Evolutionary conservation across 2,888 invertebrate genomes (phyloP).

Genomic region (Drosophila testacea): DNA sequence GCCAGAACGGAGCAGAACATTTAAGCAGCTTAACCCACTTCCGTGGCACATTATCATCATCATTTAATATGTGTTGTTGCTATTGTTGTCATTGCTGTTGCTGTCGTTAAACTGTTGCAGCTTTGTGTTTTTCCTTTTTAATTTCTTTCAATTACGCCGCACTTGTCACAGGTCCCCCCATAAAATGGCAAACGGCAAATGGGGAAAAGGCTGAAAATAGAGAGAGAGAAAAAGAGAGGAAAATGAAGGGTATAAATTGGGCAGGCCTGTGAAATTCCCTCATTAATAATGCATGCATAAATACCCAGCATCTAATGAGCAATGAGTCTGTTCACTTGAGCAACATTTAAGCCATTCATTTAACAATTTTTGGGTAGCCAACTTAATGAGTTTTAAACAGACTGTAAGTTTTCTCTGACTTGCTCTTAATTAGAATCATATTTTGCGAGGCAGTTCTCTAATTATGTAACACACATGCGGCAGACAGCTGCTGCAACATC

Average conservation of each 20-base stretch:
- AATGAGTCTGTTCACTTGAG: constrained; percentile 18
- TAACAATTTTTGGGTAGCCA: constrained; percentile 31
- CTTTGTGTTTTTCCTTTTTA: constrained; percentile 57
- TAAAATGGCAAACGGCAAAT: constrained; percentile 2
- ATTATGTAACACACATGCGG: constrained; percentile 54
- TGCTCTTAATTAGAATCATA: constrained; percentile 57
- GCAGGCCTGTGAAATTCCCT: constrained; percentile 55
- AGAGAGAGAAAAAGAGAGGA: neutral
- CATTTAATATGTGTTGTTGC: constrained; percentile 50
- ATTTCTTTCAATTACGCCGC: constrained; percentile 78
- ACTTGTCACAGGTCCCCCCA: constrained; percentile 62
- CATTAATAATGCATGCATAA: constrained; percentile 59
- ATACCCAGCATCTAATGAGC: constrained; percentile 39
- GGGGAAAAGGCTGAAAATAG: neutral
- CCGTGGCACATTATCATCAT: constrained; percentile 76
- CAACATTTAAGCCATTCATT: constrained; percentile 39
- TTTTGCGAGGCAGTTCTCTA: constrained; percentile 43
- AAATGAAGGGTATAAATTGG: neutral
- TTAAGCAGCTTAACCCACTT: constrained; percentile 81
- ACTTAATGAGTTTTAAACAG: constrained; percentile 21
- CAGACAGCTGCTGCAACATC: constrained; percentile 32
- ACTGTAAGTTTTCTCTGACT: constrained; percentile 9
- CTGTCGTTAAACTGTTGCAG: constrained; percentile 59
- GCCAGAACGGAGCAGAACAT: constrained; percentile 60
- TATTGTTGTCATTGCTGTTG: constrained; percentile 39